Base-by-base conservation (phyloP, 1,140 invertebrate species). In the Meloidogyne chitwoodi region DNA sequence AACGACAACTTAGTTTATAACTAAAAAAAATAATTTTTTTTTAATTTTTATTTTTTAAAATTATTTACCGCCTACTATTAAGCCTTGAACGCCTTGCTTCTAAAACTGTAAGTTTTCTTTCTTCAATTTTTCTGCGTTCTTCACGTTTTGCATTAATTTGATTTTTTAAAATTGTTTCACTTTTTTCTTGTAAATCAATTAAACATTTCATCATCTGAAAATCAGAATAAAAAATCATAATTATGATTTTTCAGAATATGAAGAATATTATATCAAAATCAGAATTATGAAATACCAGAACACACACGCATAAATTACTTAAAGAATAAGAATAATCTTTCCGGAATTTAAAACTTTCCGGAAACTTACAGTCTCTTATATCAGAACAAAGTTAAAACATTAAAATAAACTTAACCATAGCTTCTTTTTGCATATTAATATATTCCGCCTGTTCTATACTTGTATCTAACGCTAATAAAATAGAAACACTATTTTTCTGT, bases 341-440 rank as follows among this genome's bases (percentile, higher is more conserved):
- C n/a, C n/a, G n/a, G n/a, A 24, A 68, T 22, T 22, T 34, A 31
- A 26, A 56, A 62, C 19, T n/a, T 29, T n/a, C 31, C n/a, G 19
- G 2, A 56, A 12, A 29, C 10, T 26, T 63, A 38, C 64, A 8
- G 4, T 6, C n/a, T 56, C n/a, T 41, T 14, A 41, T 12, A 41
- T 2, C n/a, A 48, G 5, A 14, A 48, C 1, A 48, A 19, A 44
- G 12, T 11, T 11, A 44, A 14, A 48, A 31, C 29, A 3, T 31
- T 3, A 31, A 31, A 38, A 38, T 38, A 38, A 38, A 64, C 62
- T 12, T 22, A 19, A 77, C 66, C 76, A 77, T 77, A 11, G 72
- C 71, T 48, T 77, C 76, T 31, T 76, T 74, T 14, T 41, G 73
- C 62, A 77, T 68, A 38, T 77, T 77, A 14, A 38, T n/a, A 68